Base-by-base conservation (phyloP, 2,888 invertebrate genomes). In the Bembecia ichneumoniformis region DNA sequence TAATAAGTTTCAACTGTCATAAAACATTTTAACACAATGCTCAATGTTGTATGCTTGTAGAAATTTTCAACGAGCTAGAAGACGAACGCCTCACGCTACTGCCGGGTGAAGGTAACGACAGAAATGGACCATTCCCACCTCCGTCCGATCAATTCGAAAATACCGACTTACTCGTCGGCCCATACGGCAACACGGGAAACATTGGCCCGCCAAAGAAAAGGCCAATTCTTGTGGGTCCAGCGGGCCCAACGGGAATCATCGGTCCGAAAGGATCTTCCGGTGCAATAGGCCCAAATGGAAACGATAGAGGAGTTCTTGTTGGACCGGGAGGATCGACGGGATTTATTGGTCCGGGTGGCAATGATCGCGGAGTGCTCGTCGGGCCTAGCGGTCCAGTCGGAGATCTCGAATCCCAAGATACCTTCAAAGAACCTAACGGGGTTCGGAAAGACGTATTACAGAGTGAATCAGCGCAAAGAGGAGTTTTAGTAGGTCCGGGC, bases 211-310 rank as follows among this genome's bases (percentile, higher is more conserved):
- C 68, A 66, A 0, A 63, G 66, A 57, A 73, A 76, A 59, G 72
- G 80, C 3, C 46, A 55, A 67, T 89, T 13, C 57, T 89, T 16
- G 81, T 83, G 1, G 88, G 88, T 0, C 87, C 89, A 0, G 84
- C 80, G 0, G 80, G 82, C 4, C 77, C 77, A 2, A 74, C 73
- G 0, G 77, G 74, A 1, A 53, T 58, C 35, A 68, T 72, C 36
- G 72, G 81, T 2, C 86, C 88, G 0, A 79, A 79, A 2, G 80
- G 79, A 0, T 74, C 78, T 1, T 68, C 70, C 0, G 71, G 68
- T 15, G 57, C 64, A 0, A 59, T 64, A 47, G 62, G 68, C 47
- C 51, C 58, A 28, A 66, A 68, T 13, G 40, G 40, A 40, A 13
- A 40, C 2, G 40, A 40, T 40, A n/a, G 40, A n/a, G 51, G 63